Evolutionary conservation across 2,888 invertebrate genomes (phyloP), one percentile per base, ranked within the genome.

Genomic region (Polia nebulosa): DNA sequence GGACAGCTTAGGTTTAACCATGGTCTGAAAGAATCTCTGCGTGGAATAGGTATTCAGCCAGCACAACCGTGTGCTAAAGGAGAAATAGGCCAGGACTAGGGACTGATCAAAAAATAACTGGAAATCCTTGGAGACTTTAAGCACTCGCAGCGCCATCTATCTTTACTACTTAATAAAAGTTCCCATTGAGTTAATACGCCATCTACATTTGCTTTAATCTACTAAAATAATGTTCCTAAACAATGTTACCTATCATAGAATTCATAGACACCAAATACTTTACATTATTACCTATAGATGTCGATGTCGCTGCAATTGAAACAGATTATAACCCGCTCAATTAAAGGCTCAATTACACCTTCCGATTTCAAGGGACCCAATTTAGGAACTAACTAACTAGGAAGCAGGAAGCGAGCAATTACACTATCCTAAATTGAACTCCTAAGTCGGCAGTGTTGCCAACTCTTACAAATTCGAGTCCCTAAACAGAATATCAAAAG

Each of bases 281-380:
- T 11, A 29, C 9, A 9, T 6, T 6, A 0, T 13, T 1, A 22
- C 3, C 1, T 2, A 15, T 32, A 78, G 79, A 77, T 77, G 79
- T 53, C 59, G 79, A 77, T 77, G 79, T 53, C 59, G 58, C 64
- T 75, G 4, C 4, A 17, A 45, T 9, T 3, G n/a, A 1, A 11
- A 20, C n/a, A 9, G 6, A 41, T 0, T 67, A 62, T 65, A 61
- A 71, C 8, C 47, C 74, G 20, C 29, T 72, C 9, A 62, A 75
- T 34, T n/a, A n/a, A n/a, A n/a, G n/a, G n/a, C n/a, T n/a, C n/a
- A n/a, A n/a, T n/a, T n/a, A n/a, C n/a, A n/a, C n/a, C n/a, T n/a
- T n/a, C n/a, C n/a, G n/a, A n/a, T n/a, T n/a, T n/a, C n/a, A n/a
- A n/a, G n/a, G n/a, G n/a, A n/a, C n/a, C n/a, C n/a, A n/a, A n/a